A percentile compares a stretch with the other conserved stretches of the same genome.
Evolutionary conservation across 2,888 invertebrate species (phyloP).

Genomic region (Ctena decussata): DNA sequence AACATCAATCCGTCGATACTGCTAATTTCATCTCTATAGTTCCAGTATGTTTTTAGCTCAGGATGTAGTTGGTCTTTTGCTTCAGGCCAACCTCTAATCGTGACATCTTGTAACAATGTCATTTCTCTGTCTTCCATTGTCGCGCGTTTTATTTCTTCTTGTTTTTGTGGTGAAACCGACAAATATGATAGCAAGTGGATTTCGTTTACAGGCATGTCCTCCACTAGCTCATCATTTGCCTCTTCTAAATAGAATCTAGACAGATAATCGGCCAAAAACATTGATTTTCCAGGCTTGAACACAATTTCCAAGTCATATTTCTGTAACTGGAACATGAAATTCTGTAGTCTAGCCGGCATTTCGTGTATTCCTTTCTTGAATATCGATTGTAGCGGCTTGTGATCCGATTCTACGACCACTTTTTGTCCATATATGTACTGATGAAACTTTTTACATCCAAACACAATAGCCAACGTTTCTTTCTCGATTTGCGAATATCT

Average conservation of each 20-base stretch:
- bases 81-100: conserved; percentile 27
- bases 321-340: conserved; percentile 20
- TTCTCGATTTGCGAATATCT: conserved; percentile 38
- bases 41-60: conserved; percentile 25
- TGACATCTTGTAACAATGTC: not conserved
- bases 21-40: conserved; percentile 19
- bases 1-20: conserved; percentile 19
- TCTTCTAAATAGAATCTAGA: conserved; percentile 19
- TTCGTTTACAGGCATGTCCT: conserved; percentile 6
- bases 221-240: not conserved
- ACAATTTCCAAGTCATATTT: conserved; percentile 32
- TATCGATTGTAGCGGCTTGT: conserved; percentile 31
- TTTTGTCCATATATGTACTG: conserved; percentile 27
- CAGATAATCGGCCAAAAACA: not conserved
- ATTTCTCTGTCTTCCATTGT: conserved; percentile 17
- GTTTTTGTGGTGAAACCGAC: conserved; percentile 10
- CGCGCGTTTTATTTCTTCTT: conserved; percentile 17
- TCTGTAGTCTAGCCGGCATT: conserved; percentile 7
- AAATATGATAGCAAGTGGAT: conserved; percentile 24
- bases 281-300: conserved; percentile 33
- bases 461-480: conserved; percentile 26
- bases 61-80: not conserved
- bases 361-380: conserved; percentile 34
- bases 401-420: conserved; percentile 37
- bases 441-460: conserved; percentile 32